These are phyloP conservation scores for Pinna nobilis DNA, from an alignment of 1,140 invertebrate species.

Conservation along the genomic window DNA sequence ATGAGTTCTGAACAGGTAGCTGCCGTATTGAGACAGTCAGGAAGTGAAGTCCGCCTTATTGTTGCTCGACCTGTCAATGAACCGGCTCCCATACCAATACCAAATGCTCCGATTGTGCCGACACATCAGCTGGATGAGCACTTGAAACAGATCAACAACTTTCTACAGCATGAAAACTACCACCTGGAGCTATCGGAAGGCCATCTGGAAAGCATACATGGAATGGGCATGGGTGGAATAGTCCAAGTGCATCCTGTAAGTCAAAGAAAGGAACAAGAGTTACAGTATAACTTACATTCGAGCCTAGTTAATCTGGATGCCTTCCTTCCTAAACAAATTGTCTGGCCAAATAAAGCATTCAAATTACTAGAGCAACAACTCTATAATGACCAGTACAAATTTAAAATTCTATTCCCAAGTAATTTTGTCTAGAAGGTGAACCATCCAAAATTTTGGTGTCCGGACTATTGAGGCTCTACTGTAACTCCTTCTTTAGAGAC, in stretches of 20 bases:
- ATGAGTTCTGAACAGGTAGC: constrained; percentile 96
- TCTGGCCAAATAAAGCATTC: no score
- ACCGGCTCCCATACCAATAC: constrained; percentile 54
- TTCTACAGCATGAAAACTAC: constrained; percentile 26
- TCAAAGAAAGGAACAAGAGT: no score
- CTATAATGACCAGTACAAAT: no score
- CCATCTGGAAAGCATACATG: constrained; percentile 14
- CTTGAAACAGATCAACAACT: constrained; percentile 63
- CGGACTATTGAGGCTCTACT: no score
- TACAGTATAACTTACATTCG: no score
- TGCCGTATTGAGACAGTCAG: constrained; percentile 90
- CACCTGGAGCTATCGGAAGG: constrained; percentile 35
- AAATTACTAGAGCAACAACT: no score
- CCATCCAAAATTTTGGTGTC: no score
- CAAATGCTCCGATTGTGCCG: constrained; percentile 69
- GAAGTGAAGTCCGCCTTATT: constrained; percentile 88
- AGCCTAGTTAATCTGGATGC: no score
- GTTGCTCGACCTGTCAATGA: constrained; percentile 82
- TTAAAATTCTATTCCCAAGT: no score
- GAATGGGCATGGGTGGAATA: constrained; percentile 46
- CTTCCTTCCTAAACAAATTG: no score
- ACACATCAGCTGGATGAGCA: constrained; percentile 71
- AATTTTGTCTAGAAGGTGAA: no score
- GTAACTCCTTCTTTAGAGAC: no score
- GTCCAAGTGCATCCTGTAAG: constrained; percentile 65